These are phyloP conservation scores for Toxotes jaculatrix DNA, from an alignment of 2,113 vertebrate species.

Conservation along the genomic window DNA sequence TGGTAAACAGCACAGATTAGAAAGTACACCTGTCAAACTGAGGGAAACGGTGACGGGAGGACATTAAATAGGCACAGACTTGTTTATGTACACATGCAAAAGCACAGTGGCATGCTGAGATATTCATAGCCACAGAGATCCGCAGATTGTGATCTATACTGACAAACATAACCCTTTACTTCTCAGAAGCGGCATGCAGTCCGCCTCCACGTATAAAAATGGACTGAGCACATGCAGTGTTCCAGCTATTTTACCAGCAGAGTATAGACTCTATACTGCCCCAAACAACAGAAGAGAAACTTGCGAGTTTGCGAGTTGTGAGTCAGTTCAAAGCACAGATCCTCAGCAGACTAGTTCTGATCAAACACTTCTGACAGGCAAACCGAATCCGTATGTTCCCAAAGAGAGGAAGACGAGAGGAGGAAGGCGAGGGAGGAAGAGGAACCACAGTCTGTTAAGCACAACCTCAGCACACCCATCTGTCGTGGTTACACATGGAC, in stretches of 20 bases:
- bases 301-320: slow-evolving; percentile 49
- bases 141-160: slow-evolving; percentile 58
- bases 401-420: slow-evolving; percentile 31
- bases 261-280: slow-evolving; percentile 38
- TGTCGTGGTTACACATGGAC: slow-evolving; percentile 61
- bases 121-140: slow-evolving; percentile 43
- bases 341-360: slow-evolving; percentile 48
- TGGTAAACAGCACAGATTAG: slow-evolving; percentile 15
- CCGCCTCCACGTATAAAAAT: slow-evolving; percentile 44
- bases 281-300: slow-evolving; percentile 57
- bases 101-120: background rate
- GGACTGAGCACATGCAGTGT: background rate
- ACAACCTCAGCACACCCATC: slow-evolving; percentile 68
- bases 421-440: slow-evolving; percentile 37
- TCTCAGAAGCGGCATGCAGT: slow-evolving; percentile 15
- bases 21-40: slow-evolving; percentile 51
- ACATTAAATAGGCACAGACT: slow-evolving; percentile 13
- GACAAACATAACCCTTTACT: slow-evolving; percentile 43
- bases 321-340: slow-evolving; percentile 61
- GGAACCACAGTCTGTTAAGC: slow-evolving; percentile 59
- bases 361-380: slow-evolving; percentile 69
- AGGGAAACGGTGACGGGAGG: slow-evolving; percentile 25
- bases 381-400: slow-evolving; percentile 52
- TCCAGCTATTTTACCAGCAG: slow-evolving; percentile 29
- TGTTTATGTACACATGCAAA: slow-evolving; percentile 23